Evolutionary conservation across 1,140 invertebrate genomes (phyloP).

Genomic region (Periplaneta americana): DNA sequence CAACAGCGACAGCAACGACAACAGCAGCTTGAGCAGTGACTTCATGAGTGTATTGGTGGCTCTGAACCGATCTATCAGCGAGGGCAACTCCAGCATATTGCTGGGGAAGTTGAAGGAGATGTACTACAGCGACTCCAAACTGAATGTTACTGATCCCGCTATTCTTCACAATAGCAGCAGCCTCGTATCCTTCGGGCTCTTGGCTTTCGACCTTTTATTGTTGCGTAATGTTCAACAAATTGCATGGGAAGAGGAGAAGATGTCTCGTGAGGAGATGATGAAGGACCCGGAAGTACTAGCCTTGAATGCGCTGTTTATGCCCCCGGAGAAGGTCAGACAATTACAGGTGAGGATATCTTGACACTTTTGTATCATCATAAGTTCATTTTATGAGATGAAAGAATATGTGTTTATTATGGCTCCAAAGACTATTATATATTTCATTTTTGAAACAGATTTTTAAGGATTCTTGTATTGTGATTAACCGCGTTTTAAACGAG

Average conservation of each 20-base stretch:
- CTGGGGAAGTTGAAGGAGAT: slow-evolving; percentile 42
- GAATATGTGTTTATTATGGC: too few relatives aligned
- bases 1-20: neutral
- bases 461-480: too few relatives aligned
- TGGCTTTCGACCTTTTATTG: slow-evolving; percentile 51
- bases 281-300: slow-evolving; percentile 49
- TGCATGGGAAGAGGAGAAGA: slow-evolving; percentile 44
- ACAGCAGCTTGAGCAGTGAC: slow-evolving; percentile 15
- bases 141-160: slow-evolving; percentile 23
- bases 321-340: slow-evolving; percentile 33
- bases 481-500: too few relatives aligned
- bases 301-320: slow-evolving; percentile 47
- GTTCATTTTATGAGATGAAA: too few relatives aligned
- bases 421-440: too few relatives aligned
- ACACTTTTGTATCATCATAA: neutral
- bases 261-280: slow-evolving; percentile 38
- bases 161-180: slow-evolving; percentile 24
- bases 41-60: slow-evolving; percentile 28
- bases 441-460: too few relatives aligned
- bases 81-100: slow-evolving; percentile 40
- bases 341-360: neutral
- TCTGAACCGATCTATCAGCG: slow-evolving; percentile 40
- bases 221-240: slow-evolving; percentile 52
- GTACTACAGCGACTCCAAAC: slow-evolving; percentile 34
- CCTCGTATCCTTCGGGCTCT: slow-evolving; percentile 47